Evolutionary conservation across 23 tunicate species (phyloP), one percentile per base, ranked within the genome.

Genomic region (Diplosoma virens): DNA sequence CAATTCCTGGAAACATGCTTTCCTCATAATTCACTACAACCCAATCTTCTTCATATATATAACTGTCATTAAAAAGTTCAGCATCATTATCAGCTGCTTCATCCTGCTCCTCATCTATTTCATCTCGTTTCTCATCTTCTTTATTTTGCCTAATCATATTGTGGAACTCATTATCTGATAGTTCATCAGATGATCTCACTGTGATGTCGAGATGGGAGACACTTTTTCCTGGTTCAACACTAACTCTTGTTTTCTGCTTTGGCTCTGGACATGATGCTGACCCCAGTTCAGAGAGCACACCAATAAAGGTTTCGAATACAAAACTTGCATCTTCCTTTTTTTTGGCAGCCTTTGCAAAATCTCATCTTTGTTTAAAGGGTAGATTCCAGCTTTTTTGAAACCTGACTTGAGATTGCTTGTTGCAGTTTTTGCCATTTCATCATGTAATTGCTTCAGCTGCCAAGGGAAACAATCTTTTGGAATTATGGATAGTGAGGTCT

Each of bases 211-310:
- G n/a, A n/a, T n/a, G n/a, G n/a, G n/a, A n/a, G 74, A 67, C 52
- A 37, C 74, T 67, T 52, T 37, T 67, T 23, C 74, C 52, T 4
- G 52, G 52, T 67, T 67, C 74, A 67, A 67, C 52, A 25, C 20
- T 67, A 25, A 67, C 52, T 67, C 63, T 63, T 67, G 52, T 67
- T 67, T 67, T 67, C 50, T 67, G 74, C 36, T 25, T 67, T 36
- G 52, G 74, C 30, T 67, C 74, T 34, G 14, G 35, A 52, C 74
- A 67, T 14, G 52, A 67, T 17, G 6, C n/a, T 26, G 52, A 67
- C 3, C 52, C 52, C 6, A 67, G 35, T 67, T 37, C 74, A 3
- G 35, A 52, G 52, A 67, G 52, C 52, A 67, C 52, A 67, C 17
- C 74, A 34, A 36, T n/a, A 23, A 67, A 67, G 35, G 74, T 67